Conservation (phyloP, 2,113 vertebrate genomes). For the Bufo gargarizans region DNA sequence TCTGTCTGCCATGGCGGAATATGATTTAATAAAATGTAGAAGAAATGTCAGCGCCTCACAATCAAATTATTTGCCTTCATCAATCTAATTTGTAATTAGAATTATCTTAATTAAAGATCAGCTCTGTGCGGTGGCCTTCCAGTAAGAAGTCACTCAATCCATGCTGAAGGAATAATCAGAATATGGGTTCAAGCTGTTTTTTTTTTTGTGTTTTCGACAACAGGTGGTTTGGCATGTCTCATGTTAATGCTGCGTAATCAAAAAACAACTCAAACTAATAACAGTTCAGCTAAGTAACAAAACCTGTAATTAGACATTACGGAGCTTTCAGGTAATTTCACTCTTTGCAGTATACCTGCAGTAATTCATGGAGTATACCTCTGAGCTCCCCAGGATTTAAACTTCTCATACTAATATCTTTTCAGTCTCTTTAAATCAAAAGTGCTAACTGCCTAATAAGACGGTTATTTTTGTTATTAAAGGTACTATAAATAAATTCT, state of each 20-base stretch:
- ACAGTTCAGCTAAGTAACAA: not conserved
- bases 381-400: not conserved
- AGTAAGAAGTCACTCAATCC: conserved; percentile 6
- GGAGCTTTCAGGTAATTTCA: not conserved
- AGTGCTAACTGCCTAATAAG: no score
- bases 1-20: not conserved
- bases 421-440: no score
- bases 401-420: no score
- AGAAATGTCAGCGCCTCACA: conserved; percentile 34
- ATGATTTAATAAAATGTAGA: conserved; percentile 11
- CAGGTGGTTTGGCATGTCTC: conserved; percentile 1
- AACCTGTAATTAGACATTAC: not conserved
- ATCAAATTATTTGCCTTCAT: conserved; percentile 23
- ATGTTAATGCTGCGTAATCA: not conserved
- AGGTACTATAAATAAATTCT: no score
- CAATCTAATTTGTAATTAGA: conserved; percentile 36
- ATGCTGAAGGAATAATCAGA: not conserved
- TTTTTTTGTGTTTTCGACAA: not conserved
- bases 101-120: conserved; percentile 51
- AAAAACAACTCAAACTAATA: not conserved
- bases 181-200: not conserved
- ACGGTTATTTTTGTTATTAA: no score
- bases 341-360: not conserved
- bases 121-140: not conserved
- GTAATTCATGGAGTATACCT: not conserved